Percentiles rank a stretch among this genome's conserved stretches.
phyloP scores from a whole-genome alignment of 2,113 vertebrate species.

The Petroica traversi region DNA sequence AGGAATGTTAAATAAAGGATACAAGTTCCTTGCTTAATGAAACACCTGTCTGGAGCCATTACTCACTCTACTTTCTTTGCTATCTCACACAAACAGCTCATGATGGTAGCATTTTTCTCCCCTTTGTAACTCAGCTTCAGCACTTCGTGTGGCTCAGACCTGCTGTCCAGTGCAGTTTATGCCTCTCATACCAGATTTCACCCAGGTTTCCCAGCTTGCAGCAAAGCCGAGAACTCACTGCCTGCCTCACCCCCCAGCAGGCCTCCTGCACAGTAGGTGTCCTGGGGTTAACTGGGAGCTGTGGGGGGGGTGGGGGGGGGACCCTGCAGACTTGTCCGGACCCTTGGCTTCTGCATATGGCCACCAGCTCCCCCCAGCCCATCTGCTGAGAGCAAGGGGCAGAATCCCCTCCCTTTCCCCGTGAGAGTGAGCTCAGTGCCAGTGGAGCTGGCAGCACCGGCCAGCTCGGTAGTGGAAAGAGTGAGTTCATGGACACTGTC shows the following conservation, averaged over 20 bases:
- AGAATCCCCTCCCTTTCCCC: neutral
- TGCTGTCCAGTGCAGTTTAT: accelerated
- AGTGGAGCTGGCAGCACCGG: accelerated
- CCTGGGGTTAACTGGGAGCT: neutral
- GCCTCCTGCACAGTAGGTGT: too few species aligned
- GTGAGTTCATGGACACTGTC: accelerated
- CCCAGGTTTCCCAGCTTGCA: neutral
- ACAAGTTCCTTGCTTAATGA: neutral
- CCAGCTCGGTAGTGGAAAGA: accelerated
- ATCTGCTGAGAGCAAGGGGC: neutral
- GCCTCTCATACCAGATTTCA: neutral
- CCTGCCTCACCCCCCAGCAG: neutral
- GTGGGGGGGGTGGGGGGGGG: too few species aligned
- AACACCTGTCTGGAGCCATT: neutral
- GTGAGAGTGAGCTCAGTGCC: accelerated
- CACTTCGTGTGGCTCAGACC: neutral
- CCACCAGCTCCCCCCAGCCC: neutral
- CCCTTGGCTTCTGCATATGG: accelerated
- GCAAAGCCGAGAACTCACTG: neutral
- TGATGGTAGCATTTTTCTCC: neutral
- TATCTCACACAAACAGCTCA: neutral
- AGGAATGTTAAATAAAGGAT: neutral
- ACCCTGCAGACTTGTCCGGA: neutral
- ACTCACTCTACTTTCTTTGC: neutral
- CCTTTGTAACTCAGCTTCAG: neutral